A percentile compares a stretch with the other conserved stretches of the same genome.
Conservation (phyloP, 2,113 vertebrate species). For the Hippocampus mohnikei region DNA sequence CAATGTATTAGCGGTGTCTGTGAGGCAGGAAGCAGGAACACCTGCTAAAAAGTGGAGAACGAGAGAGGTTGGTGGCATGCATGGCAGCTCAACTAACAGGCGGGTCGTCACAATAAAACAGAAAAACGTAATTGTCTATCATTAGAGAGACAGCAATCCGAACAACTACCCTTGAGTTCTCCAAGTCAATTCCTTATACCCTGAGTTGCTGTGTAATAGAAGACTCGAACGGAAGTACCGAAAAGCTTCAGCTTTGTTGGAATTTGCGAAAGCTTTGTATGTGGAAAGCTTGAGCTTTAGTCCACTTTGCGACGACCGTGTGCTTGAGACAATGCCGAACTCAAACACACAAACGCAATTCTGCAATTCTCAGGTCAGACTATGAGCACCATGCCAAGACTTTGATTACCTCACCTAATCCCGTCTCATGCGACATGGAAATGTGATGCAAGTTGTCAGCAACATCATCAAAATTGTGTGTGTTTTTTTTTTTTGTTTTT, state of each 20-base stretch:
- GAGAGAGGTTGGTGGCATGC: background rate
- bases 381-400: conserved; percentile 46
- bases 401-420: conserved; percentile 55
- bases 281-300: background rate
- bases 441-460: conserved; percentile 70
- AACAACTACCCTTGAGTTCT: background rate
- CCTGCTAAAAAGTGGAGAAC: background rate
- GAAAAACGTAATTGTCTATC: background rate
- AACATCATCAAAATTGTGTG: conserved; percentile 65
- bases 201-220: background rate
- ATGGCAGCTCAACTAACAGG: background rate
- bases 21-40: no score
- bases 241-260: conserved; percentile 2
- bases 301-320: conserved; percentile 23
- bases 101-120: background rate
- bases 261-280: background rate
- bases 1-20: no score
- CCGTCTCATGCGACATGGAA: conserved; percentile 52
- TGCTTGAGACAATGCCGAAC: conserved; percentile 30
- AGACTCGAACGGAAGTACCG: background rate
- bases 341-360: conserved; percentile 49
- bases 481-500: conserved; percentile 33
- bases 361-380: conserved; percentile 55
- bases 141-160: background rate
- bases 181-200: background rate